phyloP scores from a whole-genome alignment of 2,888 invertebrate species.

The Metopia argyrocephala region DNA sequence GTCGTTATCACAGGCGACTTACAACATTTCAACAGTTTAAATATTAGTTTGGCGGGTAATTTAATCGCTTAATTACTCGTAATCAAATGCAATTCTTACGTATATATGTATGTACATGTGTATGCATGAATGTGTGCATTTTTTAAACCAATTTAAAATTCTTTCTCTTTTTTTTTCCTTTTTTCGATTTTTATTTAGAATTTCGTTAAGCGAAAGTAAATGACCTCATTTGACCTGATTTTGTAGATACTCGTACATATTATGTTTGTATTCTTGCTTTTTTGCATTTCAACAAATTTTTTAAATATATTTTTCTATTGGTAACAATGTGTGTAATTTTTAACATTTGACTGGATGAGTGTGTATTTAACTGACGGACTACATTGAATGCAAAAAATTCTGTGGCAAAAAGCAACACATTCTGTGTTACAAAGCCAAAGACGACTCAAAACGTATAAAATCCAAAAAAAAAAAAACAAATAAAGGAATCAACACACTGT shows the following conservation, averaged over 20 bases:
- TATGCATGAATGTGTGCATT: slow-evolving; percentile 11
- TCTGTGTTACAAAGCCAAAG: slow-evolving; percentile 6
- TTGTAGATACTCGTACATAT: slow-evolving; percentile 28
- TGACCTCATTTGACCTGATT: slow-evolving; percentile 66
- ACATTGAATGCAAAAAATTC: neutral
- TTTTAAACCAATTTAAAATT: neutral
- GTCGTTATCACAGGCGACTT: no score
- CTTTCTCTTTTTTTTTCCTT: neutral
- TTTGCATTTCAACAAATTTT: neutral
- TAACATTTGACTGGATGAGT: slow-evolving; percentile 57
- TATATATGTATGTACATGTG: no score
- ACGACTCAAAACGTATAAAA: neutral
- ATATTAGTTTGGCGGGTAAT: slow-evolving; percentile 12
- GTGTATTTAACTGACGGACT: slow-evolving; percentile 20
- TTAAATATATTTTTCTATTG: neutral
- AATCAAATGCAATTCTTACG: neutral
- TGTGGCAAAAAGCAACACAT: neutral
- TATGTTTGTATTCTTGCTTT: slow-evolving; percentile 5
- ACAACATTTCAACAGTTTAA: neutral
- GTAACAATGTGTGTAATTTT: slow-evolving; percentile 49
- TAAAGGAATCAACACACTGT: slow-evolving; percentile 23
- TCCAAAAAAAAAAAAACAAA: slow-evolving; percentile 27
- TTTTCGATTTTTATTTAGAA: slow-evolving; percentile 37
- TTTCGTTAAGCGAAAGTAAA: slow-evolving; percentile 64
- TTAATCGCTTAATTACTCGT: slow-evolving; percentile 49